A percentile compares a stretch with the other conserved stretches of the same genome.
phyloP scores from a whole-genome alignment of 2,888 invertebrate genomes.

The Vesta saturnalis region DNA sequence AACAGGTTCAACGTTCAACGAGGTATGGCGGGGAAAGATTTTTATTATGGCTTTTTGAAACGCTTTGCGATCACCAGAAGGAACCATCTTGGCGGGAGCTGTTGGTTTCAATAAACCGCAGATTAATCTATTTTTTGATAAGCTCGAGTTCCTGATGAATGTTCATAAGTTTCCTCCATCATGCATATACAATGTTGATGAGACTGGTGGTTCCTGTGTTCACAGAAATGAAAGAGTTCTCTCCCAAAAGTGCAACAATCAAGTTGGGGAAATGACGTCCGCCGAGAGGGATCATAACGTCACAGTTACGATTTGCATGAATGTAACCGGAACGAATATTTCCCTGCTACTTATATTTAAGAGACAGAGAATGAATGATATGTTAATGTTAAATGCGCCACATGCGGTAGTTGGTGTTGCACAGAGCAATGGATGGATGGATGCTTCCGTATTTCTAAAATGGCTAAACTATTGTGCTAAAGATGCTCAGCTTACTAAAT shows the following conservation, averaged over 20 bases:
- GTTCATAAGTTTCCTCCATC: no score
- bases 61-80: neutral
- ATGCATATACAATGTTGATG: no score
- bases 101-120: no score
- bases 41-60: neutral
- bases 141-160: no score
- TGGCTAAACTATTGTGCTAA: neutral
- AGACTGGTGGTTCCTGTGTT: neutral
- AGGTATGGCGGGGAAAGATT: no score
- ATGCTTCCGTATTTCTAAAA: neutral
- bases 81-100: no score
- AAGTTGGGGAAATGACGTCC: neutral
- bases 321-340: neutral
- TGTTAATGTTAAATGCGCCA: neutral
- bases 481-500: neutral
- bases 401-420: neutral
- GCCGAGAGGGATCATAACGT: neutral
- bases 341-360: neutral
- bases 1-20: no score
- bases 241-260: neutral
- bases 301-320: no score
- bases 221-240: neutral
- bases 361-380: no score
- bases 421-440: neutral
- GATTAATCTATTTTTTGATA: no score